These are phyloP conservation scores for Rhamnusium bicolor DNA, from an alignment of 2,888 invertebrate genomes.

Conservation along the genomic window DNA sequence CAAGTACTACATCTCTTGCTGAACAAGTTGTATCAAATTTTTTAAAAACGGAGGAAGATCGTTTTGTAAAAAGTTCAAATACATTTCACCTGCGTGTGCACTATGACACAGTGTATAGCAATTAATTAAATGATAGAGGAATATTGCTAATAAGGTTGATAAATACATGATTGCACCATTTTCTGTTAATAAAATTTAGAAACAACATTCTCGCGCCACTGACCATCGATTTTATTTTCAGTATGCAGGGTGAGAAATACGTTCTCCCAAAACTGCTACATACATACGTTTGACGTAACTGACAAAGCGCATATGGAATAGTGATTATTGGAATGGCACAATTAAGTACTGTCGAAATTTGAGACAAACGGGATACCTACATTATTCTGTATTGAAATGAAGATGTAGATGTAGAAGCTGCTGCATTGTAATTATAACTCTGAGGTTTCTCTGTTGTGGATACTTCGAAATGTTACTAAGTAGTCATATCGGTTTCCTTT, in stretches of 20 bases:
- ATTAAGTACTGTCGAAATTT: not conserved
- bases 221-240: conserved; percentile 1
- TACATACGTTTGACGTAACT: not conserved
- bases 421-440: not conserved
- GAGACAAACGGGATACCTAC: not conserved
- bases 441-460: conserved; percentile 1
- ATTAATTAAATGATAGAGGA: too few relatives aligned
- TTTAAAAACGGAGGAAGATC: too few relatives aligned
- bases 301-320: conserved; percentile 9
- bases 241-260: not conserved
- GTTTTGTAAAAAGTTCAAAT: too few relatives aligned
- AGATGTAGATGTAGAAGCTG: not conserved
- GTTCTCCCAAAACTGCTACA: not conserved
- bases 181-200: not conserved
- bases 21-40: too few relatives aligned
- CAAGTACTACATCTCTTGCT: too few relatives aligned
- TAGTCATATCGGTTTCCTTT: conserved; percentile 1
- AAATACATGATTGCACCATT: too few relatives aligned
- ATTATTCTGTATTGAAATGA: not conserved
- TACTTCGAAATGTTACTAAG: not conserved
- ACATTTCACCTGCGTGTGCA: too few relatives aligned
- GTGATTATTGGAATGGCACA: not conserved
- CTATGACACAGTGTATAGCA: too few relatives aligned
- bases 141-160: too few relatives aligned
- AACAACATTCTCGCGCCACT: not conserved